phyloP scores from a whole-genome alignment of 2,797 vertebrate species.

The Coendou prehensilis region DNA sequence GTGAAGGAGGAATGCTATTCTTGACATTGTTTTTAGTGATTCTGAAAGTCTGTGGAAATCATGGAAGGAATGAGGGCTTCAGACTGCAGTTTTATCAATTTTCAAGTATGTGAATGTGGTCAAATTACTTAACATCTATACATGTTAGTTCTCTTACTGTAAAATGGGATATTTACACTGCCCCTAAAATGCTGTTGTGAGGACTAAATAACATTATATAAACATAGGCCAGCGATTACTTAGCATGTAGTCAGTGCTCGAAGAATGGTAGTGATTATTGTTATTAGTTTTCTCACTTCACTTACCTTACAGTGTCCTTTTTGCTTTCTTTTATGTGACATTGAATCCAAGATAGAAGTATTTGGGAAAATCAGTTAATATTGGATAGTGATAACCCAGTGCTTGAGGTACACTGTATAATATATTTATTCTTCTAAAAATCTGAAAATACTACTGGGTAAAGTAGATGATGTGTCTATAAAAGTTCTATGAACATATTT shows the following conservation, averaged over 20 bases:
- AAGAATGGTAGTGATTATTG: not conserved
- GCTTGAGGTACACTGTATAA: constrained; percentile 29
- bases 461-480: not conserved
- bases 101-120: not conserved
- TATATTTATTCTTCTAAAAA: constrained; percentile 8
- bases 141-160: not conserved
- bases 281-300: not conserved
- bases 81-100: not conserved
- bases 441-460: not conserved
- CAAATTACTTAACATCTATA: constrained; percentile 15
- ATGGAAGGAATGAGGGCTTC: constrained; percentile 18
- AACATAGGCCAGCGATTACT: not conserved
- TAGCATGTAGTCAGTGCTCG: constrained; percentile 3
- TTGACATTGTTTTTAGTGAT: not conserved
- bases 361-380: constrained; percentile 23
- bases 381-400: not conserved
- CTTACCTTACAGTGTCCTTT: constrained; percentile 34
- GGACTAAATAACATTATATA: not conserved
- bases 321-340: constrained; percentile 36
- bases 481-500: not conserved
- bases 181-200: not conserved
- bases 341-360: constrained; percentile 31
- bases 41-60: not conserved
- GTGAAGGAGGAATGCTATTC: not conserved
- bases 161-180: not conserved